Evolutionary conservation across 2,888 invertebrate genomes (phyloP).

Genomic region (Hermaeophaga mercurialis): DNA sequence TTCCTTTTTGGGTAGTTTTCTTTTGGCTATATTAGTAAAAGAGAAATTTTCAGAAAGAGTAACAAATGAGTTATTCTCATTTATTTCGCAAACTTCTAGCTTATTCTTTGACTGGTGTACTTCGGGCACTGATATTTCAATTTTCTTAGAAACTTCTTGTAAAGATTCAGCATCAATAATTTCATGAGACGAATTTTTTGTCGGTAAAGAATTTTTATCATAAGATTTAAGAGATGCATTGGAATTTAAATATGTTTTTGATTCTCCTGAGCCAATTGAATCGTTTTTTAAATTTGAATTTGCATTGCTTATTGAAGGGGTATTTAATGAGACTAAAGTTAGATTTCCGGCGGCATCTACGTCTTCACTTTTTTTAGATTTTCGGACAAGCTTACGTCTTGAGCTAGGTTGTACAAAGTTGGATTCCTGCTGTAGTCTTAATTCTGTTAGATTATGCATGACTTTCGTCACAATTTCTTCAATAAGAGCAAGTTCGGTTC

Average conservation of each 20-base stretch:
- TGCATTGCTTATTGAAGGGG: neutral
- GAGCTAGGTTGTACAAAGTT: neutral
- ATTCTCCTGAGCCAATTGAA: neutral
- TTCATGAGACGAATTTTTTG: neutral
- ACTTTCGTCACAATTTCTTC: slow-evolving; percentile 9
- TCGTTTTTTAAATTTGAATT: neutral
- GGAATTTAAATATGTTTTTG: neutral
- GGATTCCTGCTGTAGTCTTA: neutral
- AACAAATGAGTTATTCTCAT: neutral
- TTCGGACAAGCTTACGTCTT: neutral
- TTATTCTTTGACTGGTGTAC: too few relatives aligned
- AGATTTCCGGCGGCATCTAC: neutral
- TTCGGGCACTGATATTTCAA: too few relatives aligned
- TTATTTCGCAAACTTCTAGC: too few relatives aligned
- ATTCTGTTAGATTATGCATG: slow-evolving; percentile 1
- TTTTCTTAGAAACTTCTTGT: neutral
- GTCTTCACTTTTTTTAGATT: neutral
- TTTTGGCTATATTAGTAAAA: neutral
- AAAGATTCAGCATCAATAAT: neutral
- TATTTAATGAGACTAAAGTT: neutral
- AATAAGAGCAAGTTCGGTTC: neutral
- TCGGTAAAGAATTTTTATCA: neutral
- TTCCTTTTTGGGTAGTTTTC: neutral
- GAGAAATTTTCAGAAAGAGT: neutral
- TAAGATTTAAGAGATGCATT: neutral